These are phyloP conservation scores for Semnornis frantzii DNA, from an alignment of 2,113 vertebrate species.

Conservation along the genomic window DNA sequence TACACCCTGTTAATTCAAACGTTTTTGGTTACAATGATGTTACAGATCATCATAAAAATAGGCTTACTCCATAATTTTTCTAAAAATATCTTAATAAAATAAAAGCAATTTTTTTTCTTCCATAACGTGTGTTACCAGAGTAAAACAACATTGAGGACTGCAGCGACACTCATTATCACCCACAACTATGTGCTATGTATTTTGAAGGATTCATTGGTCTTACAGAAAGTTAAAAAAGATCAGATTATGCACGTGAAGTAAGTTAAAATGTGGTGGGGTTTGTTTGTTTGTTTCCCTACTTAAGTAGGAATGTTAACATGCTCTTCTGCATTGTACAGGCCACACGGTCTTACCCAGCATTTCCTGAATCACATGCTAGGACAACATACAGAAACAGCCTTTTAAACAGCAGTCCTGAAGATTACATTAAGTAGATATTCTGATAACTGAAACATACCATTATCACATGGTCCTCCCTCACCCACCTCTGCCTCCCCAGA, in stretches of 20 bases:
- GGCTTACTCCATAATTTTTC: not conserved
- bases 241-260: not conserved
- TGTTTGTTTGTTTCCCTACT: not conserved
- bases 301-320: not conserved
- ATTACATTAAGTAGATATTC: not conserved
- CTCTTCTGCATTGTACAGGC: not conserved
- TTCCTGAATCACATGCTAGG: not conserved
- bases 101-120: not conserved
- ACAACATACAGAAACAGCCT: not conserved
- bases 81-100: not conserved
- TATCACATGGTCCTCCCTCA: not conserved
- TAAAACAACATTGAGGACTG: not conserved
- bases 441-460: not conserved
- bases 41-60: not conserved
- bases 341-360: not conserved
- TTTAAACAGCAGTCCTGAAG: not conserved
- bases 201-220: not conserved
- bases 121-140: not conserved
- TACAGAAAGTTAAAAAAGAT: not conserved
- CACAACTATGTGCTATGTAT: rapidly evolving
- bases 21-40: not conserved
- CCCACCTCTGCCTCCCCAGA: no score
- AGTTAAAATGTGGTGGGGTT: not conserved
- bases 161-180: not conserved
- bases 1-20: not conserved